Evolutionary conservation across 2,113 vertebrate genomes (phyloP).

Genomic region (Lepisosteus oculatus): DNA sequence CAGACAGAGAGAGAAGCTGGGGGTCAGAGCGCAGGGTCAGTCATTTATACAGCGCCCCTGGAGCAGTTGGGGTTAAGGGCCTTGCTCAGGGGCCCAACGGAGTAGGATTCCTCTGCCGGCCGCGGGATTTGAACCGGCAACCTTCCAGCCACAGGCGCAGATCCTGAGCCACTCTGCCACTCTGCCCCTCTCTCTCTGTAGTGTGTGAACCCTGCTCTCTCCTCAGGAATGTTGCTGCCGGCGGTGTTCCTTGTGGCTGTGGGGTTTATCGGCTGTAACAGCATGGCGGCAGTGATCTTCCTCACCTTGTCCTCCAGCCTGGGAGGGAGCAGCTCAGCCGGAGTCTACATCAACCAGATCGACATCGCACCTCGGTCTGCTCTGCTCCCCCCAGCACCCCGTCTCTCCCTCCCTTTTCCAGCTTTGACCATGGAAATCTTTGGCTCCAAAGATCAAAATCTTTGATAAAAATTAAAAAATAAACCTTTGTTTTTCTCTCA

Average conservation of each 20-base stretch:
- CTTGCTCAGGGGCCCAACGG: no score
- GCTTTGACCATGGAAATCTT: not conserved
- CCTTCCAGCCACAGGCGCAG: no score
- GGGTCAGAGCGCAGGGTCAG: no score
- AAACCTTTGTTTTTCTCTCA: slow-evolving; percentile 16
- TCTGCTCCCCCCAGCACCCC: not conserved
- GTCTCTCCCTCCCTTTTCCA: not conserved
- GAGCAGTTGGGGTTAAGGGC: no score
- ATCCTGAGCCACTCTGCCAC: no score
- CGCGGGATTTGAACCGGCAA: no score
- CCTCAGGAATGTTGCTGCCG: slow-evolving; percentile 53
- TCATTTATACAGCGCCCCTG: no score
- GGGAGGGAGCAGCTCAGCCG: slow-evolving; percentile 50
- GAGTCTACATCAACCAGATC: slow-evolving; percentile 73
- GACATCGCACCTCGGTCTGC: slow-evolving; percentile 71
- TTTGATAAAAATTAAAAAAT: no score
- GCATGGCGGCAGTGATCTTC: slow-evolving; percentile 53
- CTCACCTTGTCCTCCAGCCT: slow-evolving; percentile 53
- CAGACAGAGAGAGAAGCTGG: no score
- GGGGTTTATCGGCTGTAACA: slow-evolving; percentile 54
- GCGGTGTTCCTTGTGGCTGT: slow-evolving; percentile 54
- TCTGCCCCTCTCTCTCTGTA: not conserved
- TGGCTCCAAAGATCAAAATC: not conserved
- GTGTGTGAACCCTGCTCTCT: not conserved
- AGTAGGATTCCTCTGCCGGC: no score